A percentile compares a stretch with the other conserved stretches of the same genome.
phyloP scores from a whole-genome alignment of 2,797 vertebrate species.

The Hozukius guyotensis region DNA sequence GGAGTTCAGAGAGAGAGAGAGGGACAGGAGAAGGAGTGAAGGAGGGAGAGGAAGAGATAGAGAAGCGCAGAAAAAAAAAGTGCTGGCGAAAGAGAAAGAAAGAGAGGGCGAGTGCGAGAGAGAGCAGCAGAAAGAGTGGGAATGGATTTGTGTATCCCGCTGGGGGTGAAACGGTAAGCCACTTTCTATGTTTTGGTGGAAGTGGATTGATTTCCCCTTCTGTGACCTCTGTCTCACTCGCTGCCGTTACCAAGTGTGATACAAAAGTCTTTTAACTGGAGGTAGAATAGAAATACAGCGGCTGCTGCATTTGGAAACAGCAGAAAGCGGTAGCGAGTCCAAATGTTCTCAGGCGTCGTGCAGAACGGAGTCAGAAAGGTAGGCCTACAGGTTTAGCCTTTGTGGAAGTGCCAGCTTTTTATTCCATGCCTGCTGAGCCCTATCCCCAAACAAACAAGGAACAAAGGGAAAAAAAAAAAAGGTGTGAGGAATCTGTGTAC shows the following conservation, averaged over 20 bases:
- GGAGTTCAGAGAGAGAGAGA: constrained; percentile 42
- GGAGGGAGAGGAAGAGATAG: constrained; percentile 1
- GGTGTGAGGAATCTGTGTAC: neutral
- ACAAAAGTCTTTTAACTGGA: constrained; percentile 71
- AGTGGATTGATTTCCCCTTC: constrained; percentile 78
- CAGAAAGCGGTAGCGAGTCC: constrained; percentile 23
- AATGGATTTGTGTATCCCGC: constrained; percentile 66
- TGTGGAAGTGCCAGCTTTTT: constrained; percentile 26
- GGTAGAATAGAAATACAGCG: constrained; percentile 44
- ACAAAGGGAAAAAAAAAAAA: neutral
- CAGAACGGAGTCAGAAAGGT: constrained; percentile 21
- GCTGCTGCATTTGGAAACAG: constrained; percentile 48
- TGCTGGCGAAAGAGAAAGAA: constrained; percentile 23
- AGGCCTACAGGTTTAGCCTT: constrained; percentile 32
- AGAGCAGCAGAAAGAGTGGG: constrained; percentile 34
- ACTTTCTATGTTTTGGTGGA: constrained; percentile 75
- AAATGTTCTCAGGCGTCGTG: constrained; percentile 46
- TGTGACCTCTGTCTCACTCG: constrained; percentile 70
- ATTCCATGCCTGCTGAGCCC: neutral
- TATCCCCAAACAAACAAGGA: neutral
- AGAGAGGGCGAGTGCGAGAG: neutral
- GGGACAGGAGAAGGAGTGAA: constrained; percentile 23
- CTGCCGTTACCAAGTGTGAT: constrained; percentile 61
- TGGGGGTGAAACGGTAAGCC: constrained; percentile 71
- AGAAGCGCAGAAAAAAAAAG: neutral